Evolutionary conservation across 2,888 invertebrate species (phyloP).

Genomic region (Erebia aethiops): DNA sequence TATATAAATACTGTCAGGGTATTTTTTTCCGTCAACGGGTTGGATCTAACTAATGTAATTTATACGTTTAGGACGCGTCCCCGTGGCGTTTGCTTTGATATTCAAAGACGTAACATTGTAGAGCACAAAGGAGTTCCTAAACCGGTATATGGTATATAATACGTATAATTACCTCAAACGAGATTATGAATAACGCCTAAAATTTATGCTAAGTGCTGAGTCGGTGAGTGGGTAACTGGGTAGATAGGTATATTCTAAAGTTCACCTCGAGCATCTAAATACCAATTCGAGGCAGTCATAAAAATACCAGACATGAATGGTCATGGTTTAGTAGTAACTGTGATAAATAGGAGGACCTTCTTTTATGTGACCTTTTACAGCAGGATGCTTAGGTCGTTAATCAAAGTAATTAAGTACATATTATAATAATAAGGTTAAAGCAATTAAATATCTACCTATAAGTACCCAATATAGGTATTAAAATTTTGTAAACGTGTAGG

Average conservation of each 20-base stretch:
- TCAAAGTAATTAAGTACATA: neutral
- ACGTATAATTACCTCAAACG: slow-evolving; percentile 18
- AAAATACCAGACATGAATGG: neutral
- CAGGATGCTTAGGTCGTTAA: neutral
- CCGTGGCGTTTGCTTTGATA: slow-evolving; percentile 28
- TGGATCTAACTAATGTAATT: slow-evolving; percentile 20
- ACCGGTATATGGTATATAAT: slow-evolving; percentile 13
- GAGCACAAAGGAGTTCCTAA: slow-evolving; percentile 14
- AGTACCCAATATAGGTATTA: too few species aligned
- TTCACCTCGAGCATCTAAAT: neutral
- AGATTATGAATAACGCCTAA: slow-evolving; percentile 17
- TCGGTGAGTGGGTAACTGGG: neutral
- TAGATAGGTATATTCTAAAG: neutral
- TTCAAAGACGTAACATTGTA: slow-evolving; percentile 30
- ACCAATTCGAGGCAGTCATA: neutral
- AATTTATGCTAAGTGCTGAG: neutral
- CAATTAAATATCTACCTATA: too few species aligned
- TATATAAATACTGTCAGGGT: too few species aligned
- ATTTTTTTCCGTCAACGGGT: slow-evolving; percentile 10
- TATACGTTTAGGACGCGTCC: slow-evolving; percentile 10
- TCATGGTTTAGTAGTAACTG: neutral
- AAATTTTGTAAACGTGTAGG: too few species aligned
- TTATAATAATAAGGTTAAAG: neutral
- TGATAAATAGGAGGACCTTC: neutral
- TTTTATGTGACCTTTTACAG: neutral